Base-by-base conservation (phyloP, 2,797 vertebrate species). In the Nothura maculosa region DNA sequence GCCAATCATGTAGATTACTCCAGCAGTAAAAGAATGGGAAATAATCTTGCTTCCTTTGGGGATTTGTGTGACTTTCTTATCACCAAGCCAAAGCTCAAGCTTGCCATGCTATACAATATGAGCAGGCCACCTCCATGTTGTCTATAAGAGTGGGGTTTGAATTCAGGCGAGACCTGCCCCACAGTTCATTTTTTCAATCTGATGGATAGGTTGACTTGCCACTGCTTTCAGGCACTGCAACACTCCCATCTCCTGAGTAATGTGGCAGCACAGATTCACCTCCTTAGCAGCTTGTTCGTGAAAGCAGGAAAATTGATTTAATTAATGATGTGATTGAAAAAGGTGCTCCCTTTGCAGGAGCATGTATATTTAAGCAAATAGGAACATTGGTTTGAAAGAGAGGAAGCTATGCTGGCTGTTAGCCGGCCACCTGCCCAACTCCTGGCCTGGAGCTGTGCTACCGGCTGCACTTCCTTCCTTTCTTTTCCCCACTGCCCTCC, bases 71-170 rank as follows among this genome's bases (percentile, higher is more conserved):
- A 5, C 4, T 76, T 83, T 85, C 20, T 11, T 34, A 72, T 3
- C 20, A 63, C 6, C 21, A 63, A 63, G 18, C 1, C 13, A 40
- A 84, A 60, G 8, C 21, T 55, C 45, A 54, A 48, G 3, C 27
- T 28, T 62, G 9, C 6, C 8, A 3, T 60, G 32, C 15, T 38
- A 4, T 18, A 42, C 10, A 58, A 12, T 4, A 5, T 24, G 12
- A 57, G 16, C 9, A 32, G 2, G 13, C 9, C 4, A 27, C 11
- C 12, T 52, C 22, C 57, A 4, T 3, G 10, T 3, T 1, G 3
- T 55, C 18, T 54, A 21, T 40, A 54, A 27, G 19, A 57, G 40
- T n/a, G 63, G 55, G 1, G 28, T 68, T 21, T 63, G 22, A 72
- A 15, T 38, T 81, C 21, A 32, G 36, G 21, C 4, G 8, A 60